phyloP scores from a whole-genome alignment of 2,888 invertebrate species.

The Mechanitis messenoides region DNA sequence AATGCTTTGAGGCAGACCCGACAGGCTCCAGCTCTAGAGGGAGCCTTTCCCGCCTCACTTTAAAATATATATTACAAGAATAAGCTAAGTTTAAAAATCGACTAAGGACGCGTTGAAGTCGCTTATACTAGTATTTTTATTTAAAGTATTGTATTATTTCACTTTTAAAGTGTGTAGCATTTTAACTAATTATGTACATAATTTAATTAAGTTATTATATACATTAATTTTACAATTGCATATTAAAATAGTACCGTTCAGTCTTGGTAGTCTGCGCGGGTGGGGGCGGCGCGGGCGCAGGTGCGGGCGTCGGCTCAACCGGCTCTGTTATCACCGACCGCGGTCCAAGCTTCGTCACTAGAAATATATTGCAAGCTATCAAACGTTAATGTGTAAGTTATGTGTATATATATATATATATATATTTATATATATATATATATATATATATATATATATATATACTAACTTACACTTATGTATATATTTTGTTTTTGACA shows the following conservation, averaged over 20 bases:
- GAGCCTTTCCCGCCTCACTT: conserved; percentile 83
- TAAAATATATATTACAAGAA: conserved; percentile 6
- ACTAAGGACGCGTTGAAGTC: not conserved
- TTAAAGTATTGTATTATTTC: no score
- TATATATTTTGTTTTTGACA: no score
- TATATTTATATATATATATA: no score
- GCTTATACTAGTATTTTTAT: no score
- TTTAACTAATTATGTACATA: not conserved
- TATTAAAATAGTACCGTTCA: conserved; percentile 58
- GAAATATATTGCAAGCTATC: conserved; percentile 8
- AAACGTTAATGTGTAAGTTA: conserved; percentile 1
- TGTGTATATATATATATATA: no score
- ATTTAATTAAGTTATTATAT: not conserved
- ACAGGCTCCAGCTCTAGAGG: conserved; percentile 86
- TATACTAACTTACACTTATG: no score
- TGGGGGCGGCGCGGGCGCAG: conserved; percentile 62
- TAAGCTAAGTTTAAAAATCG: not conserved
- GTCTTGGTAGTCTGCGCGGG: conserved; percentile 58
- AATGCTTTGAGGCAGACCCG: conserved; percentile 92
- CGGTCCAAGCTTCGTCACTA: conserved; percentile 84
- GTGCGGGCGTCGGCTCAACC: conserved; percentile 66
- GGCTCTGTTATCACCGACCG: conserved; percentile 70
- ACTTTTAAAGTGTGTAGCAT: not conserved
- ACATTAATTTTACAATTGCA: no score
- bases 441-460: no score